phyloP scores from a whole-genome alignment of 1,140 invertebrate species.

The Campoletis sonorensis region DNA sequence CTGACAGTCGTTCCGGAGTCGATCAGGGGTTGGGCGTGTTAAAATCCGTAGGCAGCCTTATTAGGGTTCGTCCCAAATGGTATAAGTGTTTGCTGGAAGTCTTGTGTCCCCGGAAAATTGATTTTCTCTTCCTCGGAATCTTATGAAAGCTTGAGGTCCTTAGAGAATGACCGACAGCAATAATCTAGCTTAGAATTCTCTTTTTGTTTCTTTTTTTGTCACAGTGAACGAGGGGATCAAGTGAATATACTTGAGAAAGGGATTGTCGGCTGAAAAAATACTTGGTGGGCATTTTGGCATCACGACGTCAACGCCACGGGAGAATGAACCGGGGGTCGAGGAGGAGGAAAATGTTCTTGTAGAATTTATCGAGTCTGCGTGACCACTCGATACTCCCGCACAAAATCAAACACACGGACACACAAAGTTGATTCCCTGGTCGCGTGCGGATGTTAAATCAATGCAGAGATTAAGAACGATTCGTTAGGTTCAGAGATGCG shows the following conservation, averaged over 20 bases:
- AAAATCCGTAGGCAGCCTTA: too few species aligned
- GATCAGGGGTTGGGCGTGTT: too few species aligned
- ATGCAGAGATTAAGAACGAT: slow-evolving; percentile 16
- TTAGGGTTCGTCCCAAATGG: too few species aligned
- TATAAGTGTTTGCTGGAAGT: too few species aligned
- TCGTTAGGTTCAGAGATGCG: not conserved
- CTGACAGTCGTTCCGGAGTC: too few species aligned
- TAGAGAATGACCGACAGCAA: not conserved
- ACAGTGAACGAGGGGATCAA: not conserved
- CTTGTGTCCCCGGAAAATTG: not conserved
- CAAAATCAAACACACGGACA: too few species aligned
- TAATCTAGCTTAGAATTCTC: not conserved
- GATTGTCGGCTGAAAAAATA: not conserved
- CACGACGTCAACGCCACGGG: too few species aligned
- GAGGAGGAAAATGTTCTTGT: not conserved
- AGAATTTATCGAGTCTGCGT: slow-evolving; percentile 9
- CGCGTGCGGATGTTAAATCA: not conserved
- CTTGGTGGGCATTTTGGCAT: not conserved
- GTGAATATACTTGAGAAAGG: not conserved
- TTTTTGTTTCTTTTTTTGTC: not conserved
- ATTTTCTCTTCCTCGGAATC: not conserved
- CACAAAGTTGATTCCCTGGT: not conserved
- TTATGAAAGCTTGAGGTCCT: not conserved
- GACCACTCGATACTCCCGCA: not conserved
- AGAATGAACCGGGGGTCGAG: not conserved